Conservation (phyloP, 2,113 vertebrate genomes). For the human region DNA sequence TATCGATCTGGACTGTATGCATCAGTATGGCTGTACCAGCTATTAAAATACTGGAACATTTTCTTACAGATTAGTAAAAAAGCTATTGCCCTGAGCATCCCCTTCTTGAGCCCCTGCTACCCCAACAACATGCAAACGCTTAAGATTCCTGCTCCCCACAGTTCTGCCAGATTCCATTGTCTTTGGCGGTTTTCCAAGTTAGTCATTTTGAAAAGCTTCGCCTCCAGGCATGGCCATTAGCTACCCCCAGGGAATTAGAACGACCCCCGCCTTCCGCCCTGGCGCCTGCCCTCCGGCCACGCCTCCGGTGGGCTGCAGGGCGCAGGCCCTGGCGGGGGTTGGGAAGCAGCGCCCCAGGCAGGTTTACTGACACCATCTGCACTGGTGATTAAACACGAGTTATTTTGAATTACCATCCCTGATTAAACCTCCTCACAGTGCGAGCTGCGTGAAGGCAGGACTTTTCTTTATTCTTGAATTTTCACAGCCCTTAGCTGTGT, state of each 20-base stretch:
- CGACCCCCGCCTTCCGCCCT: not conserved
- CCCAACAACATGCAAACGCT: accelerated
- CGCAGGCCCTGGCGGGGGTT: accelerated
- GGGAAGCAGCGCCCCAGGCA: accelerated
- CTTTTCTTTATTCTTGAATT: not conserved
- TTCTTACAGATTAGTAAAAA: not conserved
- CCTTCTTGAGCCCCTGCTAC: accelerated
- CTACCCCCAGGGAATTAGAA: not conserved
- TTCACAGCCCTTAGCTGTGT: not conserved
- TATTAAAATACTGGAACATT: not conserved
- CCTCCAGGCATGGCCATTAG: not conserved
- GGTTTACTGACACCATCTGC: accelerated
- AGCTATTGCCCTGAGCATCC: accelerated
- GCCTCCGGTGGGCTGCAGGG: accelerated
- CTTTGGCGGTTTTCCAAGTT: not conserved
- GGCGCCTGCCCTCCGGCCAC: accelerated
- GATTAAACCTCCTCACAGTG: not conserved
- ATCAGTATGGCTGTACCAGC: not conserved
- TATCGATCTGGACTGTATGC: not conserved
- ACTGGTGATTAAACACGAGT: not conserved
- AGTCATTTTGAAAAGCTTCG: not conserved
- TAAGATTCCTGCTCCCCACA: accelerated
- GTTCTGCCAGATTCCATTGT: not conserved
- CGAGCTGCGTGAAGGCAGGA: not conserved
- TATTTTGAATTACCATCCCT: not conserved